A percentile compares a stretch with the other conserved stretches of the same genome.
phyloP scores from a whole-genome alignment of 2,113 vertebrate species.

The Azemiops feae region DNA sequence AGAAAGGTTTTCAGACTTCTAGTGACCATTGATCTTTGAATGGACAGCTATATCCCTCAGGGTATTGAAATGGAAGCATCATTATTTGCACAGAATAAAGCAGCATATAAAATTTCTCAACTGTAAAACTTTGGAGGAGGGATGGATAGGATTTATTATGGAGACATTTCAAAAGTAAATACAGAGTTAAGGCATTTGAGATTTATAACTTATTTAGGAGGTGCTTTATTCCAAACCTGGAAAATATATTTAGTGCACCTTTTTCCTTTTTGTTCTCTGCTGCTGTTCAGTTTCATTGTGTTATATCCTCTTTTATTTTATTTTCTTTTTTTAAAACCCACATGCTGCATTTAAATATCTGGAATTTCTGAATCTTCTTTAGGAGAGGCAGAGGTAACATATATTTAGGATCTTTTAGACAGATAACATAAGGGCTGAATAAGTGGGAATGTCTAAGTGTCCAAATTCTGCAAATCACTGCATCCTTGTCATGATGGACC shows the following conservation, averaged over 20 bases:
- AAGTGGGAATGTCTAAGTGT: slow-evolving; percentile 33
- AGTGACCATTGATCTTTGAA: slow-evolving; percentile 65
- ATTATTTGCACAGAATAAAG: slow-evolving; percentile 67
- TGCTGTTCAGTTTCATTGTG: not conserved
- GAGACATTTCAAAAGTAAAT: slow-evolving; percentile 40
- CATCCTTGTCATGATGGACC: slow-evolving; percentile 51
- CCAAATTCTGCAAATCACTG: slow-evolving; percentile 54
- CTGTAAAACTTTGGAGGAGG: slow-evolving; percentile 46
- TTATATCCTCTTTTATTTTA: not conserved
- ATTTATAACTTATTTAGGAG: not conserved
- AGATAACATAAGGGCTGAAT: slow-evolving; percentile 45
- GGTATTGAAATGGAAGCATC: slow-evolving; percentile 64
- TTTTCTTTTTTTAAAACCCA: not conserved
- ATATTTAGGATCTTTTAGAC: not conserved
- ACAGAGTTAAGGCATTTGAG: not conserved
- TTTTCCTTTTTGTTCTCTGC: not conserved
- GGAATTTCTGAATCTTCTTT: not conserved
- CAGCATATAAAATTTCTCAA: slow-evolving; percentile 57
- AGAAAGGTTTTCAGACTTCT: slow-evolving; percentile 57
- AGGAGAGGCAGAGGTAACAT: slow-evolving; percentile 33
- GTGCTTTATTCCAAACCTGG: slow-evolving; percentile 11
- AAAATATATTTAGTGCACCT: slow-evolving; percentile 13
- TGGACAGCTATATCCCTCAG: slow-evolving; percentile 52
- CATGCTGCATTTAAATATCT: slow-evolving; percentile 8
- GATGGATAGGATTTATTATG: slow-evolving; percentile 26